Evolutionary conservation across 2,113 vertebrate genomes (phyloP).

Genomic region (Origma solitaria): DNA sequence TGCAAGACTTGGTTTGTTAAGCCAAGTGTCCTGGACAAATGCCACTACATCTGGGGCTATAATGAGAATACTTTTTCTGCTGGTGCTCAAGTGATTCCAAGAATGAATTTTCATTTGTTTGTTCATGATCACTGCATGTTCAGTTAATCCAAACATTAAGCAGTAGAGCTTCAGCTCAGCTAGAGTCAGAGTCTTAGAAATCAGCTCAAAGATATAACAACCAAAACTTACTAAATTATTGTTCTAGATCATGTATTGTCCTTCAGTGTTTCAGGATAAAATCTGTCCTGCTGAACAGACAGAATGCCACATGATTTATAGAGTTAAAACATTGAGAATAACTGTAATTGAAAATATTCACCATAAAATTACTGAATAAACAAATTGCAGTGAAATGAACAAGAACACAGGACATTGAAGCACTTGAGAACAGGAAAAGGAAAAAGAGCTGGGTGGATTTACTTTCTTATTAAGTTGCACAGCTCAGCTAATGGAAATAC

Average conservation of each 20-base stretch:
- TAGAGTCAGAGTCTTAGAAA: not conserved
- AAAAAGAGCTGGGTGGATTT: not conserved
- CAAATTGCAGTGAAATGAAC: not conserved
- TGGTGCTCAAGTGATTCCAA: conserved; percentile 10
- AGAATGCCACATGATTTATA: not conserved
- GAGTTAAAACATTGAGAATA: not conserved
- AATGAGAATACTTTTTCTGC: not conserved
- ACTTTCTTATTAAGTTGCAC: not conserved
- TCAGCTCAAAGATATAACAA: not conserved
- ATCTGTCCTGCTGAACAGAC: not conserved
- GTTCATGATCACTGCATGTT: not conserved
- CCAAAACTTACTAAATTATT: not conserved
- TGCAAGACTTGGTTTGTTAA: not conserved
- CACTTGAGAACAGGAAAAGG: not conserved
- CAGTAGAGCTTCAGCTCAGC: not conserved
- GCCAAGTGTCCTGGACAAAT: not conserved
- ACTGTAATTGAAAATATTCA: not conserved
- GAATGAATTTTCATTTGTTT: not conserved
- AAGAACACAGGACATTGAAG: not conserved
- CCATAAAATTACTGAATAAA: not conserved
- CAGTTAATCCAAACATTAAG: not conserved
- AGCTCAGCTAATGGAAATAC: not conserved
- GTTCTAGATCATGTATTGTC: not conserved
- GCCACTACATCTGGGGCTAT: conserved; percentile 1
- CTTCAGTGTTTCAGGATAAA: not conserved